Base-by-base conservation (phyloP, 2,797 vertebrate genomes). In the Pipistrellus kuhlii region DNA sequence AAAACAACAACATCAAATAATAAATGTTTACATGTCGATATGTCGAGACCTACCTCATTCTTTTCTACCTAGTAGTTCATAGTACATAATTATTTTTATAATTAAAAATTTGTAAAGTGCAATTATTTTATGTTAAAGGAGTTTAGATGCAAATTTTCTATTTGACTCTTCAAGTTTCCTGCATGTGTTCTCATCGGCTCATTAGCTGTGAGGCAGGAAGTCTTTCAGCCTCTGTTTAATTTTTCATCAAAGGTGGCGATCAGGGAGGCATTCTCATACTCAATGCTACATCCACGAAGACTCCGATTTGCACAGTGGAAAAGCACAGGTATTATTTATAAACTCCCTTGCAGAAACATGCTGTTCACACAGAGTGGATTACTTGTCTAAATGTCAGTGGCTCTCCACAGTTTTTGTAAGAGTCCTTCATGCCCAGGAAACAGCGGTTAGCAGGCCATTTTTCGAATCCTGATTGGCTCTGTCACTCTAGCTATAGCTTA, bases 231-330 rank as follows among this genome's bases (percentile, higher is more conserved):
- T 81, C 86, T 94, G 80, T 96, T 96, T 94, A 96, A 96, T 97
- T 96, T 96, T 97, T 97, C 95, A 97, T 96, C 95, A 94, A 95
- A 96, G 64, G 35, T 35, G 12, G 32, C 14, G 41, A 76, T 85
- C 41, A 80, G 87, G 69, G 76, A 96, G 32, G 41, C 85, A 32
- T 83, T 71, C 57, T 94, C 59, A 80, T 8, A 44, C 53, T 53
- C 51, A 89, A 93, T 0, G 44, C 68, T 55, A 38, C 59, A 76
- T 92, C 87, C 72, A 23, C 66, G 91, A 90, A 93, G 68, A 83
- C 85, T 85, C 73, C 12, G 93, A n/a, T 93, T 96, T 93, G 81
- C 59, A 76, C 7, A 53, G 35, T 18, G 71, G 69, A 93, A 95
- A 88, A 93, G 77, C 44, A 41, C 78, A 91, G n/a, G 64, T 84